Evolutionary conservation across 2,113 vertebrate genomes (phyloP).

Genomic region (Sceloporus tristichus): DNA sequence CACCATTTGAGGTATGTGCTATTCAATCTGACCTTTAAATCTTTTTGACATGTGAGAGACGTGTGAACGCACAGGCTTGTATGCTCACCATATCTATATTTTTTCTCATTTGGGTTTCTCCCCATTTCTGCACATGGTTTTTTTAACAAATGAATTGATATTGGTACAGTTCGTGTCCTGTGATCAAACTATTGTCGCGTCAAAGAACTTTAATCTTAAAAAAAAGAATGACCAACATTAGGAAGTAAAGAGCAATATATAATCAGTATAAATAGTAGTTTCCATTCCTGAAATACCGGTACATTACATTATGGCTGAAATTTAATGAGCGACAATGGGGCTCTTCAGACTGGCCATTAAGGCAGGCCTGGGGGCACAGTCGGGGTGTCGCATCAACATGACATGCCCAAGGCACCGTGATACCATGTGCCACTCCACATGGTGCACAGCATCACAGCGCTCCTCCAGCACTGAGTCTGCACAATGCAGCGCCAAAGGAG

Average conservation of each 20-base stretch:
- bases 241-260: neutral
- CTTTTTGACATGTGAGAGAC: fast-evolving
- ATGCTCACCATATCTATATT: fast-evolving
- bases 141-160: neutral
- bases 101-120: neutral
- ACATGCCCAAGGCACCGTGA: no score
- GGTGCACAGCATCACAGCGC: no score
- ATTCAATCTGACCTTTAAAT: fast-evolving
- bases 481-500: no score
- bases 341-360: no score
- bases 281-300: neutral
- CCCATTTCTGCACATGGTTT: neutral
- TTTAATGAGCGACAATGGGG: neutral
- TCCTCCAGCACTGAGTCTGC: no score
- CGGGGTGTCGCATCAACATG: no score
- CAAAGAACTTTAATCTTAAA: neutral
- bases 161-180: neutral
- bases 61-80: neutral
- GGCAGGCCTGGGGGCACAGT: no score
- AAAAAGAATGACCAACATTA: neutral
- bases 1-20: neutral
- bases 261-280: neutral
- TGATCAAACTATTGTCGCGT: neutral
- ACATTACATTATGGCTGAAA: neutral
- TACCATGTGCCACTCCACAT: no score